A percentile compares a stretch with the other conserved stretches of the same genome.
These are phyloP conservation scores for Dufourea novaeangliae DNA, from an alignment of 1,140 invertebrate genomes.

Conservation along the genomic window DNA sequence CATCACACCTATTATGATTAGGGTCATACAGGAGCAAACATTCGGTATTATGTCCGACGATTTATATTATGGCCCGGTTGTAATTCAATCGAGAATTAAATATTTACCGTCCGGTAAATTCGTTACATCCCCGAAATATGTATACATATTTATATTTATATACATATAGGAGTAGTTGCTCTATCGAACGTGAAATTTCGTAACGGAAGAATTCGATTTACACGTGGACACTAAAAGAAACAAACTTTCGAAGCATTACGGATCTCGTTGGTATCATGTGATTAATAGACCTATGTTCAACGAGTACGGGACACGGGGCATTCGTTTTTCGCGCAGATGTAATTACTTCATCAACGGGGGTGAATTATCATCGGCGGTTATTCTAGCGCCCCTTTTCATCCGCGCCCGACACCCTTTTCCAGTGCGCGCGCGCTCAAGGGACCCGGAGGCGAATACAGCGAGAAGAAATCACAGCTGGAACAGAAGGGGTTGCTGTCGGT, in stretches of 20 bases:
- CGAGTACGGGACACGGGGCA: neutral
- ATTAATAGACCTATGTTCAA: too few relatives aligned
- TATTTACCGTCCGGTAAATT: conserved; percentile 35
- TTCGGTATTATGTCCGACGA: conserved; percentile 34
- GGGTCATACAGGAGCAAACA: conserved; percentile 31
- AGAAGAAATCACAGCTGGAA: conserved; percentile 39
- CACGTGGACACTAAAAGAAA: neutral
- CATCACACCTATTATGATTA: conserved; percentile 41
- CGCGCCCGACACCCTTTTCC: neutral
- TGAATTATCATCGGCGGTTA: conserved; percentile 42
- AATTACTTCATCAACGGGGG: conserved; percentile 39
- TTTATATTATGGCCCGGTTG: conserved; percentile 32
- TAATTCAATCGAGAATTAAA: conserved; percentile 24
- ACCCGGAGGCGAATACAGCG: conserved; percentile 12
- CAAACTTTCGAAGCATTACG: neutral
- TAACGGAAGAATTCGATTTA: neutral
- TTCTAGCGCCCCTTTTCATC: conserved; percentile 5
- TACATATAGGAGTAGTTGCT: too few relatives aligned
- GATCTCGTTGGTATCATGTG: neutral
- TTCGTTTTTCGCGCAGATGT: neutral
- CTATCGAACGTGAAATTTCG: too few relatives aligned
- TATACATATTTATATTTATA: too few relatives aligned
- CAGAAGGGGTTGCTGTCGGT: neutral
- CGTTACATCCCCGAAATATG: too few relatives aligned
- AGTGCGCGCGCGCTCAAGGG: conserved; percentile 4